phyloP scores from a whole-genome alignment of 1,140 invertebrate species.

The Grapholita molesta region DNA sequence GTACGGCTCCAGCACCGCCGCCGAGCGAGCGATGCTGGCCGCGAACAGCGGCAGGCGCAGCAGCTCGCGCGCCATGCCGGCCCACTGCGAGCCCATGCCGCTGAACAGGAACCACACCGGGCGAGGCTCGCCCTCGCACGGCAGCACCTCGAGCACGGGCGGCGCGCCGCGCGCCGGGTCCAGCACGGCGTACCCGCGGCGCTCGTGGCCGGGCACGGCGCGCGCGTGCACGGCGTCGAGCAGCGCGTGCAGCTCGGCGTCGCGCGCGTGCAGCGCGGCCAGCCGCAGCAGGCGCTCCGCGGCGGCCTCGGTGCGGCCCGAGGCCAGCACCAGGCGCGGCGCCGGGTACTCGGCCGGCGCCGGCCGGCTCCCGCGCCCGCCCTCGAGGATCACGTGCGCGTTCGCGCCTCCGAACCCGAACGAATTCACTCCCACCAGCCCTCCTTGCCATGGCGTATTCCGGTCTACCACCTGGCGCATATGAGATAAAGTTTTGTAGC shows the following conservation, averaged over 20 bases:
- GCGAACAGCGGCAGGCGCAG: conserved; percentile 90
- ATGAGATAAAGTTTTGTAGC: neutral
- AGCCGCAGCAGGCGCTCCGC: conserved; percentile 84
- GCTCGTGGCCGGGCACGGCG: conserved; percentile 84
- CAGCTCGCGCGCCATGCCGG: conserved; percentile 93
- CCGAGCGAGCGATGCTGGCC: conserved; percentile 86
- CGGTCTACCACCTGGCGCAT: conserved; percentile 84
- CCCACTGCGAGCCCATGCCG: conserved; percentile 98
- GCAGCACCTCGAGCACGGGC: conserved; percentile 55
- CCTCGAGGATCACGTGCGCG: conserved; percentile 83
- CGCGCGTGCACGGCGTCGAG: conserved; percentile 86
- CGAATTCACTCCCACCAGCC: conserved; percentile 80
- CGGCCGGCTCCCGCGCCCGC: conserved; percentile 73
- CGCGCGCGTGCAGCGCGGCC: conserved; percentile 78
- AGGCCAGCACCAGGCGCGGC: conserved; percentile 87
- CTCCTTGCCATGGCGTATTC: conserved; percentile 78
- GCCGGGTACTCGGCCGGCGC: conserved; percentile 60
- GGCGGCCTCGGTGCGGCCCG: conserved; percentile 91
- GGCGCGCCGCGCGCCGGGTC: conserved; percentile 63
- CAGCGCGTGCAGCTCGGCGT: conserved; percentile 88
- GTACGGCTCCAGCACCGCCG: conserved; percentile 86
- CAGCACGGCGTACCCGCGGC: conserved; percentile 88
- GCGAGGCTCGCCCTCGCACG: conserved; percentile 78
- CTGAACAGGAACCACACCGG: conserved; percentile 97
- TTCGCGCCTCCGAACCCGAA: conserved; percentile 84